Base-by-base conservation (phyloP, 1,140 invertebrate species). In the Nephila pilipes region DNA sequence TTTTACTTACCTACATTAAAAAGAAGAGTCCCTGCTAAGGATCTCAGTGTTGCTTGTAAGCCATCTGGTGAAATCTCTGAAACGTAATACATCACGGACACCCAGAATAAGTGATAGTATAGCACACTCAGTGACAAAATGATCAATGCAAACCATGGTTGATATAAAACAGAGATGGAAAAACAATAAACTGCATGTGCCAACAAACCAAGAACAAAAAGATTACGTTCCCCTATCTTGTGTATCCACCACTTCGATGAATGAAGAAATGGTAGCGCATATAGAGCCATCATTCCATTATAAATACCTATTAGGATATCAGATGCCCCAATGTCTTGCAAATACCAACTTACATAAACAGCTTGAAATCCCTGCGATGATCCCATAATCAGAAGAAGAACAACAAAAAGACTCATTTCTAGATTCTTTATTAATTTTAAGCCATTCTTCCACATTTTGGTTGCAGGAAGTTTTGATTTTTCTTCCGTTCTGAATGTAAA, bases 1-100 rank as follows among this genome's bases (percentile, higher is more conserved):
- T n/a, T 69, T 25, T 69, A 69, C 63, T 69, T 22, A 69, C 63
- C 63, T 25, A 63, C 36, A 32, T 29, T 58, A 63, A 87, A 63
- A 29, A 18, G 58, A 20, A 65, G 29, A 65, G 36, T 63, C 38
- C 29, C 58, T 63, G n/a, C 55, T 36, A 87, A 87, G 29, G 38
- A 18, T 25, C 32, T 58, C 57, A 36, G 32, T 22, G 18, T 25
- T n/a, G 58, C 57, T 87, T 63, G 57, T 36, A 25, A 60, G n/a
- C 29, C 32, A 22, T n/a, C 29, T 46, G 25, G 58, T 46, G 29
- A 5, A 32, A 20, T 63, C 54, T 87, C 29, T 6, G 63, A 57
- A 29, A 63, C 58, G 54, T 87, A 8, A 8, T 36, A 16, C 29
- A 36, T 60, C 29, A 25, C 85, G 2, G 85, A 16, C 18, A 32